These are phyloP conservation scores for Sepiola atlantica DNA, from an alignment of 2,888 invertebrate species.

Conservation along the genomic window DNA sequence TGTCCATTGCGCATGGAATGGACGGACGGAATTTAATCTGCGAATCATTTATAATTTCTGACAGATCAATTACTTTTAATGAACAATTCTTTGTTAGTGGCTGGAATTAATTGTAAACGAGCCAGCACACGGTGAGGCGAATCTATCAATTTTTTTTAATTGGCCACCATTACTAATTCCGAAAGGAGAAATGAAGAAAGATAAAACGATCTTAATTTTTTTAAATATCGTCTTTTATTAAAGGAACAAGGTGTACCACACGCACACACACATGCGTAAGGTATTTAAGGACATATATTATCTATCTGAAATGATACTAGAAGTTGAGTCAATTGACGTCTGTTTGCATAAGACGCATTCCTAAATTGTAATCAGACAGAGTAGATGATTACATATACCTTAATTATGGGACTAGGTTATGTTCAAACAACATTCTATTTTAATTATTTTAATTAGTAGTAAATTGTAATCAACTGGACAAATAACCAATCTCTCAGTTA, in stretches of 20 bases:
- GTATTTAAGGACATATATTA: too few species aligned
- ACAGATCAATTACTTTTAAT: slow-evolving; percentile 46
- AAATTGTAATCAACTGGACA: too few species aligned
- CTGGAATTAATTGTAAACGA: slow-evolving; percentile 37
- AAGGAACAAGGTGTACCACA: neutral
- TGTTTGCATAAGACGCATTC: too few species aligned
- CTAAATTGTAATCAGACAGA: too few species aligned
- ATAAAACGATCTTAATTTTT: neutral
- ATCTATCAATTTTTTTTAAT: slow-evolving; percentile 11
- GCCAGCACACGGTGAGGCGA: neutral
- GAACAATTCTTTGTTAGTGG: slow-evolving; percentile 44
- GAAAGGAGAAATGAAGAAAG: neutral
- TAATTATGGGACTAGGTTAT: too few species aligned
- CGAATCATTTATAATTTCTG: slow-evolving; percentile 46
- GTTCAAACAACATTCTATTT: too few species aligned
- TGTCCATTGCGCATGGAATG: neutral
- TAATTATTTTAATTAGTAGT: too few species aligned
- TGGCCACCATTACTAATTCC: neutral
- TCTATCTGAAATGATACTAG: too few species aligned
- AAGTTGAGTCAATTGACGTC: too few species aligned
- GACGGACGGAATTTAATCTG: slow-evolving; percentile 39
- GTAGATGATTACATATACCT: too few species aligned
- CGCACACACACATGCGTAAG: neutral
- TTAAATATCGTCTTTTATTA: neutral
- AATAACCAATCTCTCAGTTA: too few species aligned